Conservation (phyloP, 2,888 invertebrate genomes). For the Laothoe populi region DNA sequence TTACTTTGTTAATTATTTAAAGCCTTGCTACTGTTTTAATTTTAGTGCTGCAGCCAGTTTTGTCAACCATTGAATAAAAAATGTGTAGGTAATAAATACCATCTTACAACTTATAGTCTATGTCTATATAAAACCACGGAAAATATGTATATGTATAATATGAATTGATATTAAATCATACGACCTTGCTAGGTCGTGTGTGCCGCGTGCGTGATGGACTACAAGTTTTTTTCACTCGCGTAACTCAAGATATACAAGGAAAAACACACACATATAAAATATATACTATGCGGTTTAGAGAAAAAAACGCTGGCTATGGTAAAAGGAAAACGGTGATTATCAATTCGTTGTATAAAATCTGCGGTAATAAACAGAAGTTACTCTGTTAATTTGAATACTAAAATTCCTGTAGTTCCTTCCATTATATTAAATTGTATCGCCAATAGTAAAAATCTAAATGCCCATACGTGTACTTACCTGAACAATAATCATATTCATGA, state of each 20-base stretch:
- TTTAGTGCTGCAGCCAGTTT: no score
- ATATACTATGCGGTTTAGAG: slow-evolving; percentile 12
- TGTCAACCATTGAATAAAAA: no score
- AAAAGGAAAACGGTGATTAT: slow-evolving; percentile 1
- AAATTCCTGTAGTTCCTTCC: neutral
- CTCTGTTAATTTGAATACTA: neutral
- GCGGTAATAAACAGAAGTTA: slow-evolving; percentile 7
- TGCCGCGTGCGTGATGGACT: slow-evolving; percentile 38
- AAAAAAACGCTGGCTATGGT: slow-evolving; percentile 3
- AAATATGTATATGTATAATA: neutral
- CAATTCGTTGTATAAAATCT: neutral
- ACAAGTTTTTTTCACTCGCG: slow-evolving; percentile 20
- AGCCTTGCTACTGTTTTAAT: no score
- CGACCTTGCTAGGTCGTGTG: slow-evolving; percentile 56
- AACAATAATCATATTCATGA: neutral
- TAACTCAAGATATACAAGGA: slow-evolving; percentile 5
- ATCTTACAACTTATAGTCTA: neutral
- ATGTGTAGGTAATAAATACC: no score
- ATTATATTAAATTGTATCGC: neutral
- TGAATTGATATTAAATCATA: slow-evolving; percentile 1
- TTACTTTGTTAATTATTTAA: no score
- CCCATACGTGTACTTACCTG: neutral
- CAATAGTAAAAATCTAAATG: neutral
- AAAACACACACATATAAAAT: neutral
- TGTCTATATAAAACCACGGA: neutral